phyloP scores from a whole-genome alignment of 2,888 invertebrate species.

The Drosophila melanosoma region DNA sequence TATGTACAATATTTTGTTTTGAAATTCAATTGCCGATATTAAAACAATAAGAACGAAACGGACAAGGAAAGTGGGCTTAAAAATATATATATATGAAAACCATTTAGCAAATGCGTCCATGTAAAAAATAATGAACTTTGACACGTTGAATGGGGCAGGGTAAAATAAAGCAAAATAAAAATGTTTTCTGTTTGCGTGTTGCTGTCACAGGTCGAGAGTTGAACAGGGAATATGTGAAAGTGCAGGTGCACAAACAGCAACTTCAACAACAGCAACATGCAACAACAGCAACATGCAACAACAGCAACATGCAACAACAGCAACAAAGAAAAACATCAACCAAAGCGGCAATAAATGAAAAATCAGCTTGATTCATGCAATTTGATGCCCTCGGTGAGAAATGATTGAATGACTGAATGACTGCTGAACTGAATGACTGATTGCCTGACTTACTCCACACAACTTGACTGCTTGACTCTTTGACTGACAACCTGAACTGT shows the following conservation, averaged over 20 bases:
- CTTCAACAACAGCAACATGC: conserved; percentile 10
- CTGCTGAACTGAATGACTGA: conserved; percentile 35
- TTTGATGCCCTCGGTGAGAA: conserved; percentile 65
- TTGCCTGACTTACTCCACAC: conserved; percentile 38
- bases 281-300: conserved; percentile 6
- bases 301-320: conserved; percentile 4
- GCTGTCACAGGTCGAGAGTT: conserved; percentile 11
- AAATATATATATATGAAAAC: conserved; percentile 28
- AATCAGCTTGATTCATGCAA: conserved; percentile 80
- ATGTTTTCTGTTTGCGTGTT: background rate
- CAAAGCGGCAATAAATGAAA: conserved; percentile 78
- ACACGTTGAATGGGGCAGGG: conserved; percentile 51
- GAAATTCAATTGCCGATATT: conserved; percentile 24
- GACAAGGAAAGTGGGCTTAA: background rate
- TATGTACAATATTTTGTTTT: background rate
- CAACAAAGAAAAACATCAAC: conserved; percentile 38
- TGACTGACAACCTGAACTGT: conserved; percentile 46
- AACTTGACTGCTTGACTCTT: conserved; percentile 35
- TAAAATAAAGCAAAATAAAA: background rate
- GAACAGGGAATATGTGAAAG: conserved; percentile 46
- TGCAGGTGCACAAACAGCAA: conserved; percentile 44
- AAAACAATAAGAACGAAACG: conserved; percentile 14
- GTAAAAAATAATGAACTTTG: conserved; percentile 69
- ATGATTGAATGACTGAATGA: conserved; percentile 47
- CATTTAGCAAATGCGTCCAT: conserved; percentile 53